phyloP scores from a whole-genome alignment of 2,888 invertebrate genomes.

The Parnassius mnemosyne region DNA sequence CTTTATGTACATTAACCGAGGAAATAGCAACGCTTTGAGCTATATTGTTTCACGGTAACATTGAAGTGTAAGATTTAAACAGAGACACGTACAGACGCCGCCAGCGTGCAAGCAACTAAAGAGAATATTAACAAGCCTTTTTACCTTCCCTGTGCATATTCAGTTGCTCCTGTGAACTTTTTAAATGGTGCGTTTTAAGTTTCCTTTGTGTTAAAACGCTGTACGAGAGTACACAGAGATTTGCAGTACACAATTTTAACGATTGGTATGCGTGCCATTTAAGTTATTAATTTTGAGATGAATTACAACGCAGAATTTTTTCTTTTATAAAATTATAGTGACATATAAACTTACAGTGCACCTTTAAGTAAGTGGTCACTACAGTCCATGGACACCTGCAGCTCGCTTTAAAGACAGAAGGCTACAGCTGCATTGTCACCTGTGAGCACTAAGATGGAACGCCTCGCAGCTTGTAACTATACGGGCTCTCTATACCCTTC shows the following conservation, averaged over 20 bases:
- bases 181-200: slow-evolving; percentile 19
- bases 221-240: slow-evolving; percentile 1
- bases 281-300: too few species aligned
- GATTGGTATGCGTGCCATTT: too few species aligned
- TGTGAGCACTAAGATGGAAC: too few species aligned
- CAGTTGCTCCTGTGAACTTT: slow-evolving; percentile 17
- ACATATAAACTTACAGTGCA: too few species aligned
- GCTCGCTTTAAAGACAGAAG: too few species aligned
- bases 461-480: too few species aligned
- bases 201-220: slow-evolving; percentile 11
- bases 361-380: too few species aligned
- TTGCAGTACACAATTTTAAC: background rate
- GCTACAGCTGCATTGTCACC: too few species aligned
- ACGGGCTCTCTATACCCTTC: too few species aligned
- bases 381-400: too few species aligned
- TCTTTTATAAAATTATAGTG: too few species aligned
- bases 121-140: slow-evolving; percentile 24
- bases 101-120: slow-evolving; percentile 13
- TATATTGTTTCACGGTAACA: slow-evolving; percentile 14
- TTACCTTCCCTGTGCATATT: slow-evolving; percentile 12
- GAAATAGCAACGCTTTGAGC: slow-evolving; percentile 10
- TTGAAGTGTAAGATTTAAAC: slow-evolving; percentile 19
- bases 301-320: too few species aligned
- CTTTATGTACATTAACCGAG: background rate
- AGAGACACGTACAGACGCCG: slow-evolving; percentile 3